Evolutionary conservation across 2,113 vertebrate genomes (phyloP).

Genomic region (Mormoops blainvillei): DNA sequence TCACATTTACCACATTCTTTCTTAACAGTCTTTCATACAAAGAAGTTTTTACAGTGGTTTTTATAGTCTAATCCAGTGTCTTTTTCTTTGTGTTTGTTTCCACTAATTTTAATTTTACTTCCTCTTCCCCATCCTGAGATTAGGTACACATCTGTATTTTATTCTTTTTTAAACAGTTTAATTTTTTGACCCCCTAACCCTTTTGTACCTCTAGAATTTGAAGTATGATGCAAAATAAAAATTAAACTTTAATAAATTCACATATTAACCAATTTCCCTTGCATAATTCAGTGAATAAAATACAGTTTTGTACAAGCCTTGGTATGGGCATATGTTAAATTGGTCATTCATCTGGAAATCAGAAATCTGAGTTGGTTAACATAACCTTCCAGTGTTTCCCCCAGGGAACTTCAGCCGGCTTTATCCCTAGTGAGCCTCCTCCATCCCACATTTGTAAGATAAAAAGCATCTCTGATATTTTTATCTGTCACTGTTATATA

Average conservation of each 20-base stretch:
- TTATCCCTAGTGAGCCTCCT: not conserved
- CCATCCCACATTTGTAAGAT: not conserved
- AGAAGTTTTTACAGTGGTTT: not conserved
- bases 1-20: not conserved
- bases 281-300: not conserved
- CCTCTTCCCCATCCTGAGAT: not conserved
- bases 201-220: not conserved
- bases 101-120: not conserved
- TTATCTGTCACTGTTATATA: not conserved
- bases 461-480: not conserved
- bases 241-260: not conserved
- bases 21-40: not conserved
- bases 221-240: not conserved
- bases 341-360: not conserved
- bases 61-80: not conserved
- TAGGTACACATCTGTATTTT: not conserved
- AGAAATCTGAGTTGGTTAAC: not conserved
- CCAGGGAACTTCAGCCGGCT: not conserved
- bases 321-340: not conserved
- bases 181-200: not conserved
- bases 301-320: not conserved
- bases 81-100: not conserved
- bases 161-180: not conserved
- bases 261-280: not conserved
- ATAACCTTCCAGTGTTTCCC: not conserved